A percentile compares a stretch with the other conserved stretches of the same genome.
These are phyloP conservation scores for Myripristis jacobus DNA, from an alignment of 2,797 vertebrate species.

Conservation along the genomic window DNA sequence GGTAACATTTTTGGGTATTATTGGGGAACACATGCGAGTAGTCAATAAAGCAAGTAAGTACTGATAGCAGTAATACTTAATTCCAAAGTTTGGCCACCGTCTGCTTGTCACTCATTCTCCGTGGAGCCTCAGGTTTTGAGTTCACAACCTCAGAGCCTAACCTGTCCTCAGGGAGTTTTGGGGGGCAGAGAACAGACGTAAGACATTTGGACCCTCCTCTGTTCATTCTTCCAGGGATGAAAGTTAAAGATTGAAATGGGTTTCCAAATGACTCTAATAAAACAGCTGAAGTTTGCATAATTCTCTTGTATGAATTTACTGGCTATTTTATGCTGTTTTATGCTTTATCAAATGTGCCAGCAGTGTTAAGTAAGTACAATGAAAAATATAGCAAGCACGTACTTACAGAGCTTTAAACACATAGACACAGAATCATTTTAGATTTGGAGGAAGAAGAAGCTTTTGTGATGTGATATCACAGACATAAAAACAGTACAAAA, in stretches of 20 bases:
- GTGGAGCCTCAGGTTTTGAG: conserved; percentile 41
- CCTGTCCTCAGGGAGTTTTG: conserved; percentile 62
- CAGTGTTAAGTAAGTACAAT: too few species aligned
- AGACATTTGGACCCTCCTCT: background rate
- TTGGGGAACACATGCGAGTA: too few species aligned
- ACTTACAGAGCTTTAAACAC: background rate
- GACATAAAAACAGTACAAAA: background rate
- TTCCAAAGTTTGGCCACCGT: background rate
- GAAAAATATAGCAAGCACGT: background rate
- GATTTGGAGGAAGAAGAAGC: background rate
- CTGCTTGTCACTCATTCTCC: conserved; percentile 40
- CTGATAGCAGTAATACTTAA: too few species aligned
- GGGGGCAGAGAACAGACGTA: conserved; percentile 15
- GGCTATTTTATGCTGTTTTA: too few species aligned
- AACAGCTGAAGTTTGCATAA: too few species aligned
- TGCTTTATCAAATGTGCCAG: too few species aligned
- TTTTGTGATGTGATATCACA: background rate
- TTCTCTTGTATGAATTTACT: too few species aligned
- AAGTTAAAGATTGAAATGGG: background rate
- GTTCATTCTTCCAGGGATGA: conserved; percentile 46
- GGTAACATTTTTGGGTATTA: too few species aligned
- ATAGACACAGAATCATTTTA: background rate
- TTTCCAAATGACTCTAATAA: too few species aligned
- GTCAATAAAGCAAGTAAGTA: too few species aligned
- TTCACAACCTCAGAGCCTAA: conserved; percentile 49